Evolutionary conservation across 2,113 vertebrate species (phyloP), one percentile per base, ranked within the genome.

Genomic region (Phyllopteryx taeniolatus): DNA sequence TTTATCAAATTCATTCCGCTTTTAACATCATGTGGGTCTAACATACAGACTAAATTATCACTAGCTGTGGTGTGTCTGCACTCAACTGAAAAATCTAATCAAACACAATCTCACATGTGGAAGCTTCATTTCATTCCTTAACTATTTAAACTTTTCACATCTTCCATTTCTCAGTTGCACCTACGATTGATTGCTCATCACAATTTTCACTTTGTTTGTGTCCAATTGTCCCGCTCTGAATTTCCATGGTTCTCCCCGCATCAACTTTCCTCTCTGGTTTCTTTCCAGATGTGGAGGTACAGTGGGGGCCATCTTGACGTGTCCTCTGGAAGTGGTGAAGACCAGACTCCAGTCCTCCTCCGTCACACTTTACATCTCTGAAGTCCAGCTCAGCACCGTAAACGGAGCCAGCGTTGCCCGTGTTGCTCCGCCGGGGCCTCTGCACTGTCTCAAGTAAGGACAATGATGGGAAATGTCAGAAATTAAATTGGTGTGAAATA

Each of bases 311-410:
- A 97, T 99, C 89, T 88, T 99, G 89, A 99, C 98, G 81, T 99
- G 98, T 92, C 98, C 98, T 15, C 91, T 99, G 84, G 98, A 99
- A 92, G 98, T 99, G 89, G 96, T 99, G 67, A 99, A 99, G 88
- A 99, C 98, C 33, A 94, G 98, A 19, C 82, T 99, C 77, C 98
- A 99, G 90, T 98, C 98, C 5, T 99, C 98, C 4, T 95, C 96
- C 46, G 91, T 99, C 84, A 96, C 95, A 0, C 86, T 98, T 1
- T 99, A 97, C 71, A 91, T 99, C 83, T 96, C 97, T 91, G 95
- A 97, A 92, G 96, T 99, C 75, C 96, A 98, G 82, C 93, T 98
- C 70, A 96, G 90, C 87, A 94, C 96, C 13, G 92, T 98, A 83
- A 95, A 94, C 53, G 96, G 96, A 81, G 91, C 96, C 82, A 94